Base-by-base conservation (phyloP, 92 coral and sea anemone species). In the Bergia sp. region DNA sequence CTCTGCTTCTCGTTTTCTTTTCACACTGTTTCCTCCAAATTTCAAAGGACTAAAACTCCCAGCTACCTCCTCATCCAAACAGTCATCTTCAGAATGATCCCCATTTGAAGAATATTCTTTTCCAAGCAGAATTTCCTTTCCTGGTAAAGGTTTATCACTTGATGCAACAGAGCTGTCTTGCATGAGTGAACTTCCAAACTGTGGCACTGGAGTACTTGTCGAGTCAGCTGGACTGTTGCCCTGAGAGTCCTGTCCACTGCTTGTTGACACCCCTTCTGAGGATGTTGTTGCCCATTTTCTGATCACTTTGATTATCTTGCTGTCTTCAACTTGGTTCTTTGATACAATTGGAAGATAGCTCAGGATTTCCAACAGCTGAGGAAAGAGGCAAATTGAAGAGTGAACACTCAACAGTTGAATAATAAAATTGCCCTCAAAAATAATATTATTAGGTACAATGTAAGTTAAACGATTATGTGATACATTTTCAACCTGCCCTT, bases 241-340 rank as follows among this genome's bases (percentile, higher is more conserved):
- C 40, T 91, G 93, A 5, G 95, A 90, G 42, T 93, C 95, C 10
- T 80, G 95, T 64, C 93, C 96, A 61, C 96, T 94, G 92, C 97
- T 94, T n/a, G 96, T 89, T 12, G 96, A 94, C 2, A 91, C 88
- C 0, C 96, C 98, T 82, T 89, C 91, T 36, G 92, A 88, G 79
- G 90, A 73, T 23, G 95, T 89, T 42, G 49, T 65, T 0, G 99
- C 98, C 99, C 99, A 97, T 87, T 96, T 97, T 84, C 94, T 85
- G 10, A 97, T 93, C 0, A 96, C 98, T 73, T 92, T 92, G 43
- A 95, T 92, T 8, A 97, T 94, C 74, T 97, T 97, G 43, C 98
- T 95, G 82, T 97, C 99, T 81, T 95, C 96, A 0, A 97, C 95
- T 71, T 97, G 99, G 86, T 97, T 97, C 80, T 93, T 92, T 7